Evolutionary conservation across 2,113 vertebrate species (phyloP).

Genomic region (Apeltes quadracus): DNA sequence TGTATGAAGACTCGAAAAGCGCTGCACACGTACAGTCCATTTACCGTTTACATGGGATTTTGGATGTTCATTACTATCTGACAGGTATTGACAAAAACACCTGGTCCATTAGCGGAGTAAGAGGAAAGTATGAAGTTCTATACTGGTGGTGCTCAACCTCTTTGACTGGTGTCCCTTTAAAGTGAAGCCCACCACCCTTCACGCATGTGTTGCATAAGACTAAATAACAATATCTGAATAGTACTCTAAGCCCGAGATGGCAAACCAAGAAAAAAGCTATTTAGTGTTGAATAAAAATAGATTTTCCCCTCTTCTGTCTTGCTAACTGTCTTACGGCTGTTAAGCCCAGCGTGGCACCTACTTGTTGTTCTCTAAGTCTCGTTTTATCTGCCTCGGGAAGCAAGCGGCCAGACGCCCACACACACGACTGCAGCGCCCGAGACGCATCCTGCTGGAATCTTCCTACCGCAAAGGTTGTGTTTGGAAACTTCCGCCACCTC

Average conservation of each 20-base stretch:
- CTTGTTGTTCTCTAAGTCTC: neutral
- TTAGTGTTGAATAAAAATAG: neutral
- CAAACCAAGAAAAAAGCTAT: neutral
- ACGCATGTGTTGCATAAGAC: neutral
- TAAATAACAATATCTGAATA: neutral
- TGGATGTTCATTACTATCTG: neutral
- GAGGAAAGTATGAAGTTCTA: neutral
- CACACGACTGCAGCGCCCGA: neutral
- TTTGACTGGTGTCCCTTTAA: neutral
- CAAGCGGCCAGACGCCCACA: neutral
- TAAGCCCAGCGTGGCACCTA: neutral
- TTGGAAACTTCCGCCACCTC: conserved; percentile 67
- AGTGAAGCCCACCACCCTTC: neutral
- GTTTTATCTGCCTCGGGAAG: neutral
- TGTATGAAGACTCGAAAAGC: no score
- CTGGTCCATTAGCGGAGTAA: neutral
- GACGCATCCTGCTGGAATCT: neutral
- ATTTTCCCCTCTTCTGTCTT: neutral
- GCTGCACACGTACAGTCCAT: no score
- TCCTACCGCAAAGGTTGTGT: conserved; percentile 87
- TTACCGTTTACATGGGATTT: no score
- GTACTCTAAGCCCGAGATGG: neutral
- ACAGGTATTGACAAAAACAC: neutral
- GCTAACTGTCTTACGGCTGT: neutral
- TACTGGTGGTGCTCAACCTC: neutral